Conservation (phyloP, 2,888 invertebrate species). For the Cryptocephalus primarius region DNA sequence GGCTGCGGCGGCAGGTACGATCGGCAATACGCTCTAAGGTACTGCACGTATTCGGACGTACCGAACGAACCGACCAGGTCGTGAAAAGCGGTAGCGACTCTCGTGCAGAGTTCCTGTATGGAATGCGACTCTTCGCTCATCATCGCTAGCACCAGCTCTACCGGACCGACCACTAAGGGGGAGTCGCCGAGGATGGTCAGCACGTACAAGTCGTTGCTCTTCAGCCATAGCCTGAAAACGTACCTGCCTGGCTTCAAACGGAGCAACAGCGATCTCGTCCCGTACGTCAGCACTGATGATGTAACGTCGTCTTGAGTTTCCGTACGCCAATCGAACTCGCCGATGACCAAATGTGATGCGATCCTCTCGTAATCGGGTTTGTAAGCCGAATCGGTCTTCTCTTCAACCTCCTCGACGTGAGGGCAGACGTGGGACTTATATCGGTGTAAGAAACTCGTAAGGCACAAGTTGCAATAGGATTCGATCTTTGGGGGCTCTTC, state of each 20-base stretch:
- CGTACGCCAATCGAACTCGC: constrained; percentile 26
- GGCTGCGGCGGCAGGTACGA: constrained; percentile 20
- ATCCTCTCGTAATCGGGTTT: constrained; percentile 7
- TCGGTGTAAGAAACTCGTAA: constrained; percentile 4
- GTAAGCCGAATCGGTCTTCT: neutral
- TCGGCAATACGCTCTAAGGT: constrained; percentile 19
- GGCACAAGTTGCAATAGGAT: constrained; percentile 7
- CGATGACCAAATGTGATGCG: constrained; percentile 20
- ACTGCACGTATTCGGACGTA: constrained; percentile 15
- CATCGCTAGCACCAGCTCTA: constrained; percentile 22
- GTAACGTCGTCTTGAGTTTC: constrained; percentile 16
- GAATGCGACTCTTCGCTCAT: constrained; percentile 25
- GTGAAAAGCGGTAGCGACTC: constrained; percentile 25
- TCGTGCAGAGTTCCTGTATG: constrained; percentile 20
- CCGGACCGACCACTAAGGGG: constrained; percentile 18
- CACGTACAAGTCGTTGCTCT: constrained; percentile 21
- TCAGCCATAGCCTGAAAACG: constrained; percentile 24
- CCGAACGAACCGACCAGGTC: constrained; percentile 28
- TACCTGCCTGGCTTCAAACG: constrained; percentile 20
- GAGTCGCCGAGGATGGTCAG: constrained; percentile 23
- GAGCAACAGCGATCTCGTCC: constrained; percentile 21
- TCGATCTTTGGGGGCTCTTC: neutral
- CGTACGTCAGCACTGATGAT: constrained; percentile 21
- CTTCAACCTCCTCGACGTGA: neutral
- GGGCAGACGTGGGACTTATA: neutral